phyloP scores from a whole-genome alignment of 2,113 vertebrate genomes.

The Electrona antarctica region DNA sequence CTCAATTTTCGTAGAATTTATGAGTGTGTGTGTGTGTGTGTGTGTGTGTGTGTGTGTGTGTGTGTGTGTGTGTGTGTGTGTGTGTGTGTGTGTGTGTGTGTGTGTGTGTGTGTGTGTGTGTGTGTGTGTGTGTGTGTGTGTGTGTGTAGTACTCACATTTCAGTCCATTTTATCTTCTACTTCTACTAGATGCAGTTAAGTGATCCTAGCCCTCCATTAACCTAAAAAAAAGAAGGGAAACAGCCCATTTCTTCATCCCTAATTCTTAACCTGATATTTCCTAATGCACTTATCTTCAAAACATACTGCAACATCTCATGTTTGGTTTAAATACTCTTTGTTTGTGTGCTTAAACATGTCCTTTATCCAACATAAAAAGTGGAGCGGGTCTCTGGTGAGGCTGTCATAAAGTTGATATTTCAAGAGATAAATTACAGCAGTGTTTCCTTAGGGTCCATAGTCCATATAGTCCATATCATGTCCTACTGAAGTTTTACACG shows the following conservation, averaged over 20 bases:
- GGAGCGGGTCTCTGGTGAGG: constrained; percentile 52
- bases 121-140: too few relatives aligned
- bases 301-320: constrained; percentile 28
- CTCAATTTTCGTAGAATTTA: constrained; percentile 3
- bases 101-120: too few relatives aligned
- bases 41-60: too few relatives aligned
- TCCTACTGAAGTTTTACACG: constrained; percentile 57
- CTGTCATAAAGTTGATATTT: constrained; percentile 69
- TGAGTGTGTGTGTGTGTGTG: constrained; percentile 11
- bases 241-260: constrained; percentile 43
- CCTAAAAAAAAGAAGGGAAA: constrained; percentile 59
- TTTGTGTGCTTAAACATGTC: constrained; percentile 46
- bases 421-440: constrained; percentile 68
- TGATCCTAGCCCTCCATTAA: constrained; percentile 71
- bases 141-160: constrained; percentile 68
- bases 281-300: constrained; percentile 35
- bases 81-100: too few relatives aligned
- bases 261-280: constrained; percentile 28
- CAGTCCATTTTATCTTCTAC: constrained; percentile 69
- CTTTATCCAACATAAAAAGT: constrained; percentile 42
- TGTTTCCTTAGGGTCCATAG: constrained; percentile 61
- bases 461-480: too few relatives aligned
- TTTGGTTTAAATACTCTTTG: constrained; percentile 28
- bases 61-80: too few relatives aligned
- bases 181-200: constrained; percentile 59